Base-by-base conservation (phyloP, 2,888 invertebrate genomes). In the Actias luna region DNA sequence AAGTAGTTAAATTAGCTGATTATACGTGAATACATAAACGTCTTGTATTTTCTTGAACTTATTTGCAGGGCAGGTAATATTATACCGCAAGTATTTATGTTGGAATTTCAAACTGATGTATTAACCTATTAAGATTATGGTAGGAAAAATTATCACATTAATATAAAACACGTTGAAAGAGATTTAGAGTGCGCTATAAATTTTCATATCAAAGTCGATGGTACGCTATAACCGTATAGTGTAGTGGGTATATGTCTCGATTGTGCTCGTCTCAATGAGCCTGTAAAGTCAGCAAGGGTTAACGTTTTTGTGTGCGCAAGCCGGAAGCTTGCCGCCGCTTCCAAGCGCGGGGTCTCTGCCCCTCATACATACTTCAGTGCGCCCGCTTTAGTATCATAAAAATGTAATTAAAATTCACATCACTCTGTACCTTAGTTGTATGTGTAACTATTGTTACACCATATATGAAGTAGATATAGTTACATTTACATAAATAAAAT, bases 401-500 rank as follows among this genome's bases (percentile, higher is more conserved):
- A 89, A 89, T 88, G 86, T 88, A 89, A 89, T 91, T 89, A 91
- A 90, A 90, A 89, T 87, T 87, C 85, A 85, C 84, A 82, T 86
- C 84, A 82, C 36, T n/a, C 84, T 74, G 71, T 64, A 66, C 78
- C 75, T 76, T 69, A 78, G 77, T 76, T 77, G 79, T 73, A 69
- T 70, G 71, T 80, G 78, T 75, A 82, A 79, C 78, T 74, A 82
- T 86, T 87, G 87, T 87, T 82, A 76, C 70, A 59, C 72, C 76
- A 76, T 77, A 73, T 73, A 52, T 14, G 29, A 29, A 55, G 16
- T 66, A 72, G 67, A 70, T 62, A 70, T 63, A 66, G 62, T 65
- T 69, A 74, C 72, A 76, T 78, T 74, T 52, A 52, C 5, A 10
- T 14, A 52, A 52, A 14, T 25, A 27, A 52, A 3, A 16, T 42